phyloP scores from a whole-genome alignment of 1,140 invertebrate genomes.

The Adelges cooleyi region DNA sequence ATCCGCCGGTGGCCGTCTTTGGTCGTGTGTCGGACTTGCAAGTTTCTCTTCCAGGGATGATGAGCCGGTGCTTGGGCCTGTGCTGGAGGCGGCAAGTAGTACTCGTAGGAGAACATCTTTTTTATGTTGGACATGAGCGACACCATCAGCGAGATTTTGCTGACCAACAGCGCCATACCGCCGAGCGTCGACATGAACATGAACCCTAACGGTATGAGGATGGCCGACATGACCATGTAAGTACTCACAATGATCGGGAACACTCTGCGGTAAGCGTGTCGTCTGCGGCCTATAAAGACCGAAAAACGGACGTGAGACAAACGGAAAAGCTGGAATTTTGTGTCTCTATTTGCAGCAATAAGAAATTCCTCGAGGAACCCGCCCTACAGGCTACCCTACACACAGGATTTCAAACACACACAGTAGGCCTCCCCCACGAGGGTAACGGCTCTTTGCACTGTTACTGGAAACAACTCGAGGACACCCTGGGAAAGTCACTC shows the following conservation, averaged over 20 bases:
- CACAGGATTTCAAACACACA: too few relatives aligned
- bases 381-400: too few relatives aligned
- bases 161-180: constrained; percentile 36
- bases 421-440: too few relatives aligned
- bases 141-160: constrained; percentile 36
- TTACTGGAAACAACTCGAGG: too few relatives aligned
- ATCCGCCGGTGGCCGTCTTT: too few relatives aligned
- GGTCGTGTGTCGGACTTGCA: too few relatives aligned
- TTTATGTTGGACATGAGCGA: constrained; percentile 32
- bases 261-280: constrained; percentile 34
- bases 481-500: too few relatives aligned
- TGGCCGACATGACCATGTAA: constrained; percentile 35
- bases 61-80: not conserved
- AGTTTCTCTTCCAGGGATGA: constrained; percentile 9
- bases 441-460: too few relatives aligned
- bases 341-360: too few relatives aligned
- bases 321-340: too few relatives aligned
- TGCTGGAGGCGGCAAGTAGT: constrained; percentile 2
- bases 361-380: too few relatives aligned
- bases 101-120: constrained; percentile 29
- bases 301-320: too few relatives aligned
- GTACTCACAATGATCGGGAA: constrained; percentile 36
- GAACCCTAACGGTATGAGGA: constrained; percentile 37
- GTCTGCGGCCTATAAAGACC: constrained; percentile 29
- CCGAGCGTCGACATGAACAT: constrained; percentile 38